Evolutionary conservation across 2,888 invertebrate species (phyloP), one percentile per base, ranked within the genome.

Genomic region (Cheilosia pagana): DNA sequence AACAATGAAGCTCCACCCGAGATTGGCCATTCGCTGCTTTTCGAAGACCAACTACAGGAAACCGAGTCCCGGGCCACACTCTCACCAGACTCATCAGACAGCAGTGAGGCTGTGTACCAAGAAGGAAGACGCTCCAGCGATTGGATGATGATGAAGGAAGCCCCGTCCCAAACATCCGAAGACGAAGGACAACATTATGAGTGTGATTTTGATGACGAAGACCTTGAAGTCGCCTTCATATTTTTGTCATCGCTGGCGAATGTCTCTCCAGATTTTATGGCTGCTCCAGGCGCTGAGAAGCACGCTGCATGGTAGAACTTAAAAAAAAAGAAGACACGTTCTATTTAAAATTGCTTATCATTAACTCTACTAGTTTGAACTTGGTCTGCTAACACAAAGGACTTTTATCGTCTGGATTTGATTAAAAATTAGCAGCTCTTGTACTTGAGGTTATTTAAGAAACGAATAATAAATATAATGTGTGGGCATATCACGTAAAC

Each of bases 61-160:
- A 41, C 41, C 1, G 10, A 12, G 2, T 19, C 28, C 12, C 53
- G 68, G n/a, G 59, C 60, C 16, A 63, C 77, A 39, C 81, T 78
- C 48, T 87, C 87, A 8, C 85, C 87, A 3, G 87, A 88, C 23
- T 83, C 87, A 5, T 86, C 86, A 48, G 78, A 59, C 16, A 86
- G 71, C 57, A 63, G 62, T 60, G 83, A 79, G 10, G 71, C 28
- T 59, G 41, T 14, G n/a, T 48, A 57, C 39, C 70, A 45, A 31
- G 62, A 12, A 2, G 55, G 50, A 28, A 60, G 71, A 19, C 19
- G 35, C 0, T 71, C 60, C 0, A 41, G 62, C 4, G 78, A 78
- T 57, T 70, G 70, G 77, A 19, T 60, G 7, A 14, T 55, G 0
- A 55, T 77, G 25, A 77, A 60, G 16, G n/a, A 31, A 48, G 21